Percentiles rank a stretch among this genome's conserved stretches.
phyloP scores from a whole-genome alignment of 2,797 vertebrate genomes.

The Acipenser oxyrinchus region DNA sequence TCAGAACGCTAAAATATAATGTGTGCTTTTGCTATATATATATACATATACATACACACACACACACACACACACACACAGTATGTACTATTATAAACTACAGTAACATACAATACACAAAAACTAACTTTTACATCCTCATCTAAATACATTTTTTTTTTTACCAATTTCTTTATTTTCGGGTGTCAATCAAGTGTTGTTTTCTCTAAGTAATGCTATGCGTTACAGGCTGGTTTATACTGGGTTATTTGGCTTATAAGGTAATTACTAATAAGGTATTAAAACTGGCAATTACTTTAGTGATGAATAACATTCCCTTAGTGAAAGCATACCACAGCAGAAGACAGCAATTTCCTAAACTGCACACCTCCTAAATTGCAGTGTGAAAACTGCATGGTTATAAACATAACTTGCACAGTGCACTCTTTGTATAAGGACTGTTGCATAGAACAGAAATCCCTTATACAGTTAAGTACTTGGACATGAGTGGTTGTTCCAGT shows the following conservation, averaged over 20 bases:
- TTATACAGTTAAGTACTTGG: constrained; percentile 46
- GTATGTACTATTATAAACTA: constrained; percentile 37
- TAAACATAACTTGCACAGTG: constrained; percentile 71
- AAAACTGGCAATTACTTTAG: constrained; percentile 89
- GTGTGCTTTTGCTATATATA: not conserved
- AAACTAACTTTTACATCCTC: not conserved
- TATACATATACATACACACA: not conserved
- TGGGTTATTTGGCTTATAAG: constrained; percentile 85
- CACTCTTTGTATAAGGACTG: constrained; percentile 70
- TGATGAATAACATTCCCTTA: constrained; percentile 86
- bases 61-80: constrained; percentile 38
- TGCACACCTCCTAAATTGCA: constrained; percentile 89
- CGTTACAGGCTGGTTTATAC: constrained; percentile 54
- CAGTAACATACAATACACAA: not conserved
- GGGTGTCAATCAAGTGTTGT: constrained; percentile 22
- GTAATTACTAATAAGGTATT: constrained; percentile 93
- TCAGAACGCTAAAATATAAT: too few species aligned
- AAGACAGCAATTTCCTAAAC: constrained; percentile 91
- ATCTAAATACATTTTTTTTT: not conserved
- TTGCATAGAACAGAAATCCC: constrained; percentile 63
- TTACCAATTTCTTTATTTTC: constrained; percentile 35
- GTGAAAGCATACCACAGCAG: constrained; percentile 79
- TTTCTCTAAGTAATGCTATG: constrained; percentile 32
- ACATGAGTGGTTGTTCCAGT: constrained; percentile 72
- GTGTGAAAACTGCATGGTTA: constrained; percentile 75